Percentiles rank a stretch among this genome's conserved stretches.
These are phyloP conservation scores for Ceriagrion tenellum DNA, from an alignment of 2,888 invertebrate genomes.

Conservation along the genomic window DNA sequence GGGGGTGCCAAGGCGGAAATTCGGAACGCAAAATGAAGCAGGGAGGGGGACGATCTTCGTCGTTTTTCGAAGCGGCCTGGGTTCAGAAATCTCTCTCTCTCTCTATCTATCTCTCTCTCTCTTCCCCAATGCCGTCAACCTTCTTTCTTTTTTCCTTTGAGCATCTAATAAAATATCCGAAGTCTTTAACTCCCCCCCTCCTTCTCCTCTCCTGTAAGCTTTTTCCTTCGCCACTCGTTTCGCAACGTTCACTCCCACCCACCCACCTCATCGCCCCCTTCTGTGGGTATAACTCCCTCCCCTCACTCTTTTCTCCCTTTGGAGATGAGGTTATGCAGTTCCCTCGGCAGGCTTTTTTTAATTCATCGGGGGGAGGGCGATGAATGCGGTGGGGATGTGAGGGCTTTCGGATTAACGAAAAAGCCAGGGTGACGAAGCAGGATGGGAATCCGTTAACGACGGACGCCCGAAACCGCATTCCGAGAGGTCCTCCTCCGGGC, in stretches of 20 bases:
- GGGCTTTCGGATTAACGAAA: neutral
- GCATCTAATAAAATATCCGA: neutral
- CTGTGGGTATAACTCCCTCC: neutral
- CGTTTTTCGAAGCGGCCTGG: neutral
- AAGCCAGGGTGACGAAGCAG: neutral
- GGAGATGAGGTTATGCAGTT: neutral
- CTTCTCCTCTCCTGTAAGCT: neutral
- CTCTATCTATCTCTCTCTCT: neutral
- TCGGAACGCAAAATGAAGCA: neutral
- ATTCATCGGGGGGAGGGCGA: neutral
- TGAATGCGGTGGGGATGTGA: neutral
- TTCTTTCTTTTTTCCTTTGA: neutral
- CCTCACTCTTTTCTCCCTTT: neutral
- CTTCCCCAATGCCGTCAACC: neutral
- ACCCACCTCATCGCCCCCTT: neutral
- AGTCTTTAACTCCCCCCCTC: neutral
- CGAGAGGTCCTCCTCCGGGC: too few species aligned
- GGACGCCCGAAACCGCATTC: neutral
- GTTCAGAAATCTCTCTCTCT: neutral
- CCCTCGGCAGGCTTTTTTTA: neutral
- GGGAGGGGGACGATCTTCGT: neutral
- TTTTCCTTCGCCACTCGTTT: neutral
- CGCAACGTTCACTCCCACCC: neutral
- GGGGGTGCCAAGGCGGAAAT: conserved; percentile 13
- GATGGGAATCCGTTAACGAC: neutral